phyloP scores from a whole-genome alignment of 2,888 invertebrate species.

The Mechanitis mazaeus region DNA sequence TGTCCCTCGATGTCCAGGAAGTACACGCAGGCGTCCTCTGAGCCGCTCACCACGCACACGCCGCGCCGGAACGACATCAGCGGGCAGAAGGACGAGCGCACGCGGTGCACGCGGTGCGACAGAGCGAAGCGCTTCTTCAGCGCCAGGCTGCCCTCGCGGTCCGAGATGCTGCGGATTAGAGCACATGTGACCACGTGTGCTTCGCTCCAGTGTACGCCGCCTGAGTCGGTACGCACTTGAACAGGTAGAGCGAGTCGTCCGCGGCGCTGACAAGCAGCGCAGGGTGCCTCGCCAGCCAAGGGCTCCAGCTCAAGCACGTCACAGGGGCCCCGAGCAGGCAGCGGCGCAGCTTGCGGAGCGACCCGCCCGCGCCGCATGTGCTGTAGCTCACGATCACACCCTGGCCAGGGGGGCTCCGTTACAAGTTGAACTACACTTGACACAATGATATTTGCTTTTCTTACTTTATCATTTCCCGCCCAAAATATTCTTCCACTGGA shows the following conservation, averaged over 20 bases:
- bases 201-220: too few species aligned
- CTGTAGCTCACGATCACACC: conserved; percentile 83
- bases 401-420: conserved; percentile 34
- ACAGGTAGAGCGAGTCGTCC: conserved; percentile 84
- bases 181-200: too few species aligned
- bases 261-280: conserved; percentile 87
- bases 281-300: conserved; percentile 90
- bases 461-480: conserved; percentile 86
- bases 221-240: conserved; percentile 46
- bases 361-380: conserved; percentile 81
- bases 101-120: conserved; percentile 75
- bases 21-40: conserved; percentile 87
- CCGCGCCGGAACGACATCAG: conserved; percentile 89
- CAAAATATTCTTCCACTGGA: conserved; percentile 86
- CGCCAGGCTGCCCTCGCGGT: conserved; percentile 80
- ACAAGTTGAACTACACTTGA: too few species aligned
- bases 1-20: conserved; percentile 84
- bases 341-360: conserved; percentile 81
- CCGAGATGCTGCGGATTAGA: conserved; percentile 71
- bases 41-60: conserved; percentile 86
- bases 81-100: conserved; percentile 89
- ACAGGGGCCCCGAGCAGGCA: conserved; percentile 80
- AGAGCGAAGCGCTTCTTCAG: conserved; percentile 81
- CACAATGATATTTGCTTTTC: background rate
- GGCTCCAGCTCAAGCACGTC: conserved; percentile 85